Evolutionary conservation across 2,888 invertebrate genomes (phyloP).

Genomic region (Nineta flava): DNA sequence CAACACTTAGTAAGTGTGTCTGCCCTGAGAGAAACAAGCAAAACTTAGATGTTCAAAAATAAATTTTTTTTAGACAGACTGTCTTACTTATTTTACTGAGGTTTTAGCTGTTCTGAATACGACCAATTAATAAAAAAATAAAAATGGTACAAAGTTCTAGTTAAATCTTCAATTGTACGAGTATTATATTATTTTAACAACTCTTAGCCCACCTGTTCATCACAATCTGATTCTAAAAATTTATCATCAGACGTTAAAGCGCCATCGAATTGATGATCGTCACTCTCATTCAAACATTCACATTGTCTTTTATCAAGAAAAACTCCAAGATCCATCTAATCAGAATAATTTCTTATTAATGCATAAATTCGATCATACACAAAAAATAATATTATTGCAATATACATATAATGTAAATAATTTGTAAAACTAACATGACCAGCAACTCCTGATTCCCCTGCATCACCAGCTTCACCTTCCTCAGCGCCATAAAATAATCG

Average conservation of each 20-base stretch:
- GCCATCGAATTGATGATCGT: conserved; percentile 73
- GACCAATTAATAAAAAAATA: background rate
- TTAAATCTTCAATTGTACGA: background rate
- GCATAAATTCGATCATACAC: background rate
- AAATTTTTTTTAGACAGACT: too few species aligned
- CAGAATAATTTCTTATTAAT: background rate
- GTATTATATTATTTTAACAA: background rate
- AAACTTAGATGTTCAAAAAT: too few species aligned
- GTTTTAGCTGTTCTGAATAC: too few species aligned
- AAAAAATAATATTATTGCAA: background rate
- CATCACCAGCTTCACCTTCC: conserved; percentile 33
- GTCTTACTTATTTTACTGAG: too few species aligned
- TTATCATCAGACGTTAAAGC: conserved; percentile 48
- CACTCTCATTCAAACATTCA: conserved; percentile 92
- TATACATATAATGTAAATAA: background rate
- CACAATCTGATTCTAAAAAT: conserved; percentile 79
- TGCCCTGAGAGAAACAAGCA: too few species aligned
- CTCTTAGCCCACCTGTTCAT: conserved; percentile 53
- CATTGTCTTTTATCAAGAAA: conserved; percentile 80
- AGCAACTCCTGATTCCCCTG: conserved; percentile 49
- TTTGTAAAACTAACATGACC: conserved; percentile 54
- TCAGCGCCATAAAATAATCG: conserved; percentile 63
- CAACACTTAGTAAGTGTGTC: too few species aligned
- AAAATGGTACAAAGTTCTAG: too few species aligned
- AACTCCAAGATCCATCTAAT: conserved; percentile 74